These are phyloP conservation scores for Matsumyia berberina DNA, from an alignment of 2,888 invertebrate genomes.

Conservation along the genomic window DNA sequence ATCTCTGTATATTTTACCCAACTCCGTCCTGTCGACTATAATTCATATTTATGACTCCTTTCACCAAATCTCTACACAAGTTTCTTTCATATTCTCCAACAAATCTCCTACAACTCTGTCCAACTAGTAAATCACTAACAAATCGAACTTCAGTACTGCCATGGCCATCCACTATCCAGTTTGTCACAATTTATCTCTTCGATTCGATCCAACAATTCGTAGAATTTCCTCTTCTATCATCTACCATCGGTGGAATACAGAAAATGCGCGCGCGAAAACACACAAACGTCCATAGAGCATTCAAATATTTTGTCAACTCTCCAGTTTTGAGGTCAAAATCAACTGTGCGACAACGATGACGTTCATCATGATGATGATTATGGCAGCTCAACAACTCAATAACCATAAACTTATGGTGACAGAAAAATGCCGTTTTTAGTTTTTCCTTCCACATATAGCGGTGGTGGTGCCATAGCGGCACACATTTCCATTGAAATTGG, in stretches of 20 bases:
- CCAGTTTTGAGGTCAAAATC: conserved; percentile 59
- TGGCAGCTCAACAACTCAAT: conserved; percentile 25
- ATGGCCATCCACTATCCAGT: neutral
- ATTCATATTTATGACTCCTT: too few relatives aligned
- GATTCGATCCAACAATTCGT: conserved; percentile 12
- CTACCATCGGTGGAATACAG: neutral
- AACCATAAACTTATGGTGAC: conserved; percentile 51
- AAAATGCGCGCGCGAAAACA: conserved; percentile 36
- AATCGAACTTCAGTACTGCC: neutral
- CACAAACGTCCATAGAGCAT: conserved; percentile 34
- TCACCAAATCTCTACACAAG: neutral
- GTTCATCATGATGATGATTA: conserved; percentile 29
- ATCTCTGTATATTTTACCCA: too few relatives aligned
- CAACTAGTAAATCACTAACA: conserved; percentile 19
- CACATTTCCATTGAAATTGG: conserved; percentile 58
- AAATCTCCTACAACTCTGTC: neutral
- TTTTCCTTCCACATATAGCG: conserved; percentile 50
- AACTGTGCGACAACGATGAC: neutral
- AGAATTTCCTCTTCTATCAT: neutral
- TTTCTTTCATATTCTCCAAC: neutral
- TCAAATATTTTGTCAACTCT: conserved; percentile 62
- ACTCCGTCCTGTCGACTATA: too few relatives aligned
- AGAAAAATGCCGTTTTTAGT: conserved; percentile 45
- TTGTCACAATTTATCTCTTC: conserved; percentile 16
- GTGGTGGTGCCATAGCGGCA: conserved; percentile 21